These are phyloP conservation scores for Encarsia formosa DNA, from an alignment of 2,888 invertebrate species.

Conservation along the genomic window DNA sequence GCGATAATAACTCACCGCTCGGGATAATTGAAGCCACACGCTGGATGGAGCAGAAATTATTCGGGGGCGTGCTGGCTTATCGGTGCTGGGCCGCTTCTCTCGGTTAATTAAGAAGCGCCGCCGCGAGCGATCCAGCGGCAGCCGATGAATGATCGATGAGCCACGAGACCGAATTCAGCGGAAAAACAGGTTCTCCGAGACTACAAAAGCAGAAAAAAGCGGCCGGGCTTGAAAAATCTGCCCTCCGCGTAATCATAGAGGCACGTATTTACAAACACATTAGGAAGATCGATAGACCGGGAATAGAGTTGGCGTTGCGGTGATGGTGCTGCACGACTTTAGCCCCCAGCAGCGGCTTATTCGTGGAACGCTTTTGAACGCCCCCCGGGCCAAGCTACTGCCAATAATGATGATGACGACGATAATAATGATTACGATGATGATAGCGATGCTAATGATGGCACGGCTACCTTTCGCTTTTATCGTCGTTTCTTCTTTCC, in stretches of 20 bases:
- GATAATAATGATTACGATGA: conserved; percentile 30
- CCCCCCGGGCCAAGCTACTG: not conserved
- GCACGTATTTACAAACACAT: conserved; percentile 22
- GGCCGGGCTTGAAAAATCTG: not conserved
- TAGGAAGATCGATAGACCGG: not conserved
- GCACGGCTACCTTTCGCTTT: conserved; percentile 6
- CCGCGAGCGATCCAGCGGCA: conserved; percentile 43
- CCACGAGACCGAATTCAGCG: conserved; percentile 11
- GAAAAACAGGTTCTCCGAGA: not conserved
- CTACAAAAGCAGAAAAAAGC: not conserved
- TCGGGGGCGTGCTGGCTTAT: conserved; percentile 38
- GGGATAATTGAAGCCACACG: too few relatives aligned
- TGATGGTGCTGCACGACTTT: conserved; percentile 10
- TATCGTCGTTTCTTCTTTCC: conserved; percentile 37
- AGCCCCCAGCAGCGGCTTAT: conserved; percentile 22
- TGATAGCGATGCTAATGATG: conserved; percentile 25
- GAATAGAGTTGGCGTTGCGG: not conserved
- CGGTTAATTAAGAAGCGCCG: conserved; percentile 46
- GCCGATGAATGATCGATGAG: conserved; percentile 49
- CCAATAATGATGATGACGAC: conserved; percentile 25
- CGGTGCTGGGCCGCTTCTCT: conserved; percentile 27
- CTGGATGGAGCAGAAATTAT: too few relatives aligned
- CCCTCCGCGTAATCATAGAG: conserved; percentile 17
- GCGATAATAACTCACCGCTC: too few relatives aligned
- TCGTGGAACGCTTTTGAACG: conserved; percentile 6